A percentile compares a stretch with the other conserved stretches of the same genome.
Conservation (phyloP, 2,113 vertebrate species). For the Semicossyphus pulcher region DNA sequence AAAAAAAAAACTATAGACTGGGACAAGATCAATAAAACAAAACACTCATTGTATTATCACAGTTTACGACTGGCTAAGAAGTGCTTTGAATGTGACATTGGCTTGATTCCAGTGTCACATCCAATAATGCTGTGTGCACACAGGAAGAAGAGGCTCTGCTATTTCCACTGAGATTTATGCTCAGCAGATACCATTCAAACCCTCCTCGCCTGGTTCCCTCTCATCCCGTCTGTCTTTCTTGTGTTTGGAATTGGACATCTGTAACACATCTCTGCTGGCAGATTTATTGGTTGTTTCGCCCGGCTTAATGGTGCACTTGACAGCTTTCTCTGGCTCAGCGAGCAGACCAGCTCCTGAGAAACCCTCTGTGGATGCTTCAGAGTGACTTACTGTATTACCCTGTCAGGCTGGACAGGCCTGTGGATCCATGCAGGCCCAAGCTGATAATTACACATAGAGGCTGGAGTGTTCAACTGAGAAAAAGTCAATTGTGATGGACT, state of each 20-base stretch:
- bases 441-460: conserved; percentile 16
- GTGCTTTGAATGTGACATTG: background rate
- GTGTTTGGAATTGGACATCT: conserved; percentile 53
- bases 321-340: conserved; percentile 57
- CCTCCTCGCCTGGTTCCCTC: conserved; percentile 16
- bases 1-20: background rate
- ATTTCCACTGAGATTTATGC: conserved; percentile 25
- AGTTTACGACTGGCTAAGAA: conserved; percentile 18
- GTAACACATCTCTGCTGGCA: conserved; percentile 43
- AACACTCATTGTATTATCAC: conserved; percentile 33
- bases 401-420: conserved; percentile 23
- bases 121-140: conserved; percentile 20
- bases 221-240: conserved; percentile 40
- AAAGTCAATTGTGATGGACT: background rate
- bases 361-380: conserved; percentile 11
- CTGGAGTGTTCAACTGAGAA: background rate
- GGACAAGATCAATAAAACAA: conserved; percentile 39
- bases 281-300: conserved; percentile 54
- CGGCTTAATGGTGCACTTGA: conserved; percentile 64
- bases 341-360: conserved; percentile 45
- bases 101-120: conserved; percentile 23
- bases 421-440: conserved; percentile 12
- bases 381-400: conserved; percentile 48
- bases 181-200: conserved; percentile 41
- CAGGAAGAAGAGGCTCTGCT: background rate